Percentiles rank a stretch among this genome's conserved stretches.
phyloP scores from a whole-genome alignment of 2,797 vertebrate species.

The Acropternis orthonyx region DNA sequence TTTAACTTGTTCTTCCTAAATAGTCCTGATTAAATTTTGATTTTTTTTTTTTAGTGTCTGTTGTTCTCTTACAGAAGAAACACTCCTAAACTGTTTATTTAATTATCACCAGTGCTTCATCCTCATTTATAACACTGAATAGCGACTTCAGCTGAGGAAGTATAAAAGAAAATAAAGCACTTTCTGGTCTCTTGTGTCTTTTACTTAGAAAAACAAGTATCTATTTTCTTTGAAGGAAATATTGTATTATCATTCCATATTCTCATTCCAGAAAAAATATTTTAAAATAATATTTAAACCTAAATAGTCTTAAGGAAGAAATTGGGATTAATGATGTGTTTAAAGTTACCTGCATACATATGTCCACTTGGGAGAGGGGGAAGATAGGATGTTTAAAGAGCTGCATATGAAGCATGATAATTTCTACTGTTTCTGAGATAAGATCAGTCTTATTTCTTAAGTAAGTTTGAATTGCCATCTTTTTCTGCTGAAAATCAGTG shows the following conservation, averaged over 20 bases:
- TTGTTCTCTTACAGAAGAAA: background rate
- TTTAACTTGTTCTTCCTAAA: background rate
- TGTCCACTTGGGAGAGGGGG: accelerated
- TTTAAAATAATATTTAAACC: background rate
- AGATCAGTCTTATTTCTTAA: background rate
- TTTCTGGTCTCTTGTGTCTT: background rate
- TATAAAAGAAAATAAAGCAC: background rate
- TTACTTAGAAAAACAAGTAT: background rate
- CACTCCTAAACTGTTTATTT: background rate
- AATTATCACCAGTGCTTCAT: background rate
- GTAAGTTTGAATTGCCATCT: background rate
- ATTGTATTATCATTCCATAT: background rate
- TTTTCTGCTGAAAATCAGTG: background rate
- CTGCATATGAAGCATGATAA: background rate
- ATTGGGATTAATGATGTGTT: background rate
- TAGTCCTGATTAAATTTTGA: background rate
- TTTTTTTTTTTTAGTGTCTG: background rate
- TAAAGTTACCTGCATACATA: background rate
- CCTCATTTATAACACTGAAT: background rate
- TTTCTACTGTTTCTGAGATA: background rate
- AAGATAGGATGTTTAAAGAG: background rate
- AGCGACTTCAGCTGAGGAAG: background rate
- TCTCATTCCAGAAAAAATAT: background rate
- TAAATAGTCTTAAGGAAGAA: background rate
- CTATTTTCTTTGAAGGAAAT: background rate